Evolutionary conservation across 2,797 vertebrate species (phyloP), one percentile per base, ranked within the genome.

Genomic region (Champsocephalus esox): DNA sequence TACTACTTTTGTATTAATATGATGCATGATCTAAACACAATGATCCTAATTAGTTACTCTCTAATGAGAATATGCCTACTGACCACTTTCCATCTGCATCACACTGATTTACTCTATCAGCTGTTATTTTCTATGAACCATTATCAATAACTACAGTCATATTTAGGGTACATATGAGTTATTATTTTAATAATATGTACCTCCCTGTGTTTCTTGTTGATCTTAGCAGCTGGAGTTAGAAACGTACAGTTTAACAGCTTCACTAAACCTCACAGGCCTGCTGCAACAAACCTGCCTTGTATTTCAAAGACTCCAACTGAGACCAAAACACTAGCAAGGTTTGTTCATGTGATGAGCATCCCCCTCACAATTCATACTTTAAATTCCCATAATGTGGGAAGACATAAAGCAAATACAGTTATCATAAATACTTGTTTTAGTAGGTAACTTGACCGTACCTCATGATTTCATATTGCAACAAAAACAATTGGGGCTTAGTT

Each of bases 251-350:
- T 67, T 45, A 51, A n/a, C 10, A 17, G 41, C 52, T n/a, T 69
- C 34, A 56, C 59, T 64, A 32, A 43, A 73, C 9, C 45, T 54
- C 46, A 28, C 51, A 16, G 24, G 32, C 62, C 41, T 71, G 46
- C 48, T 41, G 9, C 0, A 57, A 60, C 59, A 32, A 44, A 41
- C 12, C 11, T 28, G 41, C 11, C 54, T 43, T 17, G 24, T 8
- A 32, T 62, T 72, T 45, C 32, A 1, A 68, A 45, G 5, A 12
- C 12, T 12, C 5, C 45, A 58, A 4, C 38, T 62, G 48, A 28
- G 12, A 21, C 50, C 38, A 49, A 43, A 48, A 49, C 12, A 49
- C 13, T 12, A 14, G 19, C 12, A 19, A 49, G n/a, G 4, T 19
- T 11, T 59, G 13, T 44, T 51, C 19, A 46, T 41, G n/a, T 14